phyloP scores from a whole-genome alignment of 1,140 invertebrate species.

The Steinernema khuongi region DNA sequence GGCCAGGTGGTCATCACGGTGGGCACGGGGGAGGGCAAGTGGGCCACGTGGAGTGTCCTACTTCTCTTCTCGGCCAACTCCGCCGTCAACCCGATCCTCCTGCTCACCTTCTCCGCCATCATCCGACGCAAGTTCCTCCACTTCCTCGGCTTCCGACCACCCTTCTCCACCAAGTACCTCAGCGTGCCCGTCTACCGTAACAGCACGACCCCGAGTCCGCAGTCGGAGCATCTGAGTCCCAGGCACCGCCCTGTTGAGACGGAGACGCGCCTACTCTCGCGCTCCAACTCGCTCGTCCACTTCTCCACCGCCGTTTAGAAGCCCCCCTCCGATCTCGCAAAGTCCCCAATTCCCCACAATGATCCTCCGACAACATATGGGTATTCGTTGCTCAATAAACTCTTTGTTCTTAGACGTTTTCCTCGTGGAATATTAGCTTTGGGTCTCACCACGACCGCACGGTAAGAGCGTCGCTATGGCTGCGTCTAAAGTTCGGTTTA shows the following conservation, averaged over 20 bases:
- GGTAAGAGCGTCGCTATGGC: too few species aligned
- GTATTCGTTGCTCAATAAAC: too few species aligned
- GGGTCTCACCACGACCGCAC: too few species aligned
- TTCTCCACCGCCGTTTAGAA: not conserved
- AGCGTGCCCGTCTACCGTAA: not conserved
- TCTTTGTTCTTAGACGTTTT: too few species aligned
- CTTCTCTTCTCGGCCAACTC: slow-evolving; percentile 48
- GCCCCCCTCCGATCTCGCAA: not conserved
- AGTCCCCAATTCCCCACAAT: not conserved
- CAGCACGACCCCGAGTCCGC: not conserved
- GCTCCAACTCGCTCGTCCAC: not conserved
- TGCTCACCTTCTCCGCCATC: slow-evolving; percentile 44
- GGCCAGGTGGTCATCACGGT: slow-evolving; percentile 50
- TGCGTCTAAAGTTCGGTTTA: too few species aligned
- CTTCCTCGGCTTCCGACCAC: not conserved
- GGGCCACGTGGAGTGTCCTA: slow-evolving; percentile 51
- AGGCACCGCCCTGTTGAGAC: not conserved
- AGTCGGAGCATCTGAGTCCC: not conserved
- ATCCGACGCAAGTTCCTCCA: slow-evolving; percentile 22
- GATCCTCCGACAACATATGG: not conserved
- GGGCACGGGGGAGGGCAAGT: slow-evolving; percentile 52
- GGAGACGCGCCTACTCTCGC: slow-evolving; percentile 5
- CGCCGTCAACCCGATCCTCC: slow-evolving; percentile 48
- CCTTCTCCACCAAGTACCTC: not conserved
- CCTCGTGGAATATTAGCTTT: too few species aligned